phyloP scores from a whole-genome alignment of 2,888 invertebrate species.

The Muschampia plurimacula region DNA sequence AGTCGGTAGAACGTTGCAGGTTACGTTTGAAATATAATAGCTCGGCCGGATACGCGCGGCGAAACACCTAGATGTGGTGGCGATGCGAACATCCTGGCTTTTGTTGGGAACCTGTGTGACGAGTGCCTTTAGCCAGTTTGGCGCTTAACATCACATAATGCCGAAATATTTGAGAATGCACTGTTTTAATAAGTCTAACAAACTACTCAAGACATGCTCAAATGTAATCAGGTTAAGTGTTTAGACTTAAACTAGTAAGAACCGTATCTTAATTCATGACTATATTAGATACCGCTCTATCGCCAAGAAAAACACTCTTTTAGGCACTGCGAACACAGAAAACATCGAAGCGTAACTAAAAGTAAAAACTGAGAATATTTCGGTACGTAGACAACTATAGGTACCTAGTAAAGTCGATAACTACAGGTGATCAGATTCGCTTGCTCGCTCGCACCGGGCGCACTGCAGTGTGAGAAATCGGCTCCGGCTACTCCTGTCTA shows the following conservation, averaged over 20 bases:
- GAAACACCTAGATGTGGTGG: conserved; percentile 43
- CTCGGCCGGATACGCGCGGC: conserved; percentile 45
- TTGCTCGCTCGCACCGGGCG: too few relatives aligned
- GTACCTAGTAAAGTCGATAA: too few relatives aligned
- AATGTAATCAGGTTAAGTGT: conserved; percentile 11
- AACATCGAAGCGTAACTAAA: too few relatives aligned
- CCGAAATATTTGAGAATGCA: conserved; percentile 27
- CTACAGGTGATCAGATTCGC: too few relatives aligned
- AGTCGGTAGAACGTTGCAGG: conserved; percentile 7
- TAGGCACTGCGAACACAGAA: too few relatives aligned
- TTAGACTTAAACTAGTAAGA: not conserved
- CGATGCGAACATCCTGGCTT: conserved; percentile 55
- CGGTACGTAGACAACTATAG: too few relatives aligned
- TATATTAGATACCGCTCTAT: too few relatives aligned
- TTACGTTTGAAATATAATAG: conserved; percentile 43
- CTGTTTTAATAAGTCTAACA: conserved; percentile 21
- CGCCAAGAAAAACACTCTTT: too few relatives aligned
- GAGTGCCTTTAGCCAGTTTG: conserved; percentile 32
- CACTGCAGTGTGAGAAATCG: too few relatives aligned
- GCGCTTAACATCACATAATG: conserved; percentile 28
- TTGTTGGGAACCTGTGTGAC: conserved; percentile 52
- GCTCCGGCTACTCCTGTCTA: too few relatives aligned
- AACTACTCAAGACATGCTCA: not conserved
- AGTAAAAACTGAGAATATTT: too few relatives aligned
- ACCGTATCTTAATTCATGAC: too few relatives aligned